Percentiles rank a stretch among this genome's conserved stretches.
Evolutionary conservation across 2,888 invertebrate genomes (phyloP).

Genomic region (Meloe dianella): DNA sequence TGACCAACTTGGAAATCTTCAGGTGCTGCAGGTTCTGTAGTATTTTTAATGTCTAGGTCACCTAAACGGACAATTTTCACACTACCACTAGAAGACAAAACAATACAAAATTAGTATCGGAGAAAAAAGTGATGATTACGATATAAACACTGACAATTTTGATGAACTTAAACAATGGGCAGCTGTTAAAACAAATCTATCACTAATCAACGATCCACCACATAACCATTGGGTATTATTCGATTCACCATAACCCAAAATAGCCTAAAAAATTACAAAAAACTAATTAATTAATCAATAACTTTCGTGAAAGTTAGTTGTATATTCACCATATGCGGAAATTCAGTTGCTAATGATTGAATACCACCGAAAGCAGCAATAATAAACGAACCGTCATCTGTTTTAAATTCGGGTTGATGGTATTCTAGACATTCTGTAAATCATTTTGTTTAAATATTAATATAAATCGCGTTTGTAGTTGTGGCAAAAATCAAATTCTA

Average conservation of each 20-base stretch:
- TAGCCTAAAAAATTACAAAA: not conserved
- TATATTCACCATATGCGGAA: not conserved
- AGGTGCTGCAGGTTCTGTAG: constrained; percentile 32
- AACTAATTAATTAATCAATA: not conserved
- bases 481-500: too few species aligned
- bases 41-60: constrained; percentile 35
- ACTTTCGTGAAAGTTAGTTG: too few species aligned
- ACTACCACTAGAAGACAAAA: constrained; percentile 31
- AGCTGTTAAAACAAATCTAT: constrained; percentile 68
- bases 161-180: constrained; percentile 63
- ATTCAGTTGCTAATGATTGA: not conserved
- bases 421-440: not conserved
- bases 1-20: constrained; percentile 46
- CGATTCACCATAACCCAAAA: constrained; percentile 22
- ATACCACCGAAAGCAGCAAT: not conserved
- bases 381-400: not conserved
- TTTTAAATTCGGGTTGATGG: not conserved
- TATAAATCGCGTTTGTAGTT: too few species aligned
- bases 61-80: constrained; percentile 42
- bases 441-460: not conserved
- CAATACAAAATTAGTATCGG: not conserved
- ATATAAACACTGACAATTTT: constrained; percentile 35
- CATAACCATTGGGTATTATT: constrained; percentile 62
- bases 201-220: constrained; percentile 70
- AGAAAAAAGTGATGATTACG: too few species aligned